phyloP scores from a whole-genome alignment of 2,113 vertebrate species.

The Sterna hirundo region DNA sequence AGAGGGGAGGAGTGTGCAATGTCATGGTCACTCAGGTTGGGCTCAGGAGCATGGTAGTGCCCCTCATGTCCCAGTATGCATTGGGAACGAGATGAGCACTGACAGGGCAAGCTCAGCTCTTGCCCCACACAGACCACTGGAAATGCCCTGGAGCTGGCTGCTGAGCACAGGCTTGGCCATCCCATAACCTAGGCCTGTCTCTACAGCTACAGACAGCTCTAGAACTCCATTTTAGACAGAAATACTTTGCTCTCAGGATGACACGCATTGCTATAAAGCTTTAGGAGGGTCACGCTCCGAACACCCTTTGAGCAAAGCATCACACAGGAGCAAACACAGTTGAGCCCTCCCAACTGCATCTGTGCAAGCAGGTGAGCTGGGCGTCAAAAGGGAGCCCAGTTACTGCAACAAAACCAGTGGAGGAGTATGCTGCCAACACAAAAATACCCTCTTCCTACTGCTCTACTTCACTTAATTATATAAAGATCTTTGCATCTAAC shows the following conservation, averaged over 20 bases:
- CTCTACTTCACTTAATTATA: neutral
- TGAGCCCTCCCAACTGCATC: neutral
- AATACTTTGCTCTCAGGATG: neutral
- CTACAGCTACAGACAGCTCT: neutral
- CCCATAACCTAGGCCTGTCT: neutral
- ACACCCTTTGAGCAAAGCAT: neutral
- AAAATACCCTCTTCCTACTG: neutral
- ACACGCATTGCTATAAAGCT: neutral
- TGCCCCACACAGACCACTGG: neutral
- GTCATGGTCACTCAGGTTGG: neutral
- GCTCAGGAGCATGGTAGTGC: neutral
- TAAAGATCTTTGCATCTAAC: neutral
- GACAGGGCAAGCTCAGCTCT: neutral
- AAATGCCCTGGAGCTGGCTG: neutral
- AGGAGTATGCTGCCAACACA: neutral
- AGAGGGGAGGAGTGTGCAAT: neutral
- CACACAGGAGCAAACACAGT: neutral
- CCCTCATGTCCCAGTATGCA: neutral
- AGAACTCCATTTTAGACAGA: neutral
- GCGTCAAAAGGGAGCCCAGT: neutral
- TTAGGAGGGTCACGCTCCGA: neutral
- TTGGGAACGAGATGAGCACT: neutral
- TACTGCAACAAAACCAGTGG: neutral
- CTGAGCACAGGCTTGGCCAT: neutral
- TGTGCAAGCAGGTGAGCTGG: neutral